Evolutionary conservation across 2,113 vertebrate genomes (phyloP), one percentile per base, ranked within the genome.

Genomic region (Nothobranchius furzeri): DNA sequence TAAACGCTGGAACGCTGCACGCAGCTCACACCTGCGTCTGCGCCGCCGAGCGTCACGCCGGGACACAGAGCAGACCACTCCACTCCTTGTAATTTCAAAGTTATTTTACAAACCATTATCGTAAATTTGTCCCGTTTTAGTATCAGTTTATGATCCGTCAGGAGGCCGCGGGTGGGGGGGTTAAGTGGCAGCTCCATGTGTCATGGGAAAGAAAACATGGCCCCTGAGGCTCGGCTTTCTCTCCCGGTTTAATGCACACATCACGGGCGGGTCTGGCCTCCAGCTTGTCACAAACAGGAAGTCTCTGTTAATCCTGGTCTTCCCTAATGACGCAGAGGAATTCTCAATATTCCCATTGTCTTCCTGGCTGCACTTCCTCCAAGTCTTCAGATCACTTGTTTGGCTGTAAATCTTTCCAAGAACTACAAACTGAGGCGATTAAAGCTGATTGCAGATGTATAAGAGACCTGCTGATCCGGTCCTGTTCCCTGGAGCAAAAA

Each of bases 101-200:
- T 75, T 71, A 78, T 85, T 92, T 92, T 82, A 79, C 60, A 89
- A 89, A 79, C 71, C 78, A 79, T 91, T 63, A 52, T 87, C 75
- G 68, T 81, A 66, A 78, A 87, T 89, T 87, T 88, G 79, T 48
- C 56, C 24, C 53, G 84, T 58, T 77, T 90, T 75, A 74, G 57
- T 78, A 87, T 86, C 77, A 81, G 81, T 84, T 90, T 92, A 91
- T 88, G 85, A 82, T 84, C 72, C 40, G 60, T 80, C 61, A 75
- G 66, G 62, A 20, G 74, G 59, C 60, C 63, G n/a, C n/a, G n/a
- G 72, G 3, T 3, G 25, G 47, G 54, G 75, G 10, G 73, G 47
- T 67, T 85, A 87, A 87, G 83, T 89, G 90, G 80, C 89, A 90
- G 86, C 85, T 86, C 68, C 14, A 87, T 25, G 88, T 87, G 89